phyloP scores from a whole-genome alignment of 2,113 vertebrate genomes.

The Microtus richardsoni region DNA sequence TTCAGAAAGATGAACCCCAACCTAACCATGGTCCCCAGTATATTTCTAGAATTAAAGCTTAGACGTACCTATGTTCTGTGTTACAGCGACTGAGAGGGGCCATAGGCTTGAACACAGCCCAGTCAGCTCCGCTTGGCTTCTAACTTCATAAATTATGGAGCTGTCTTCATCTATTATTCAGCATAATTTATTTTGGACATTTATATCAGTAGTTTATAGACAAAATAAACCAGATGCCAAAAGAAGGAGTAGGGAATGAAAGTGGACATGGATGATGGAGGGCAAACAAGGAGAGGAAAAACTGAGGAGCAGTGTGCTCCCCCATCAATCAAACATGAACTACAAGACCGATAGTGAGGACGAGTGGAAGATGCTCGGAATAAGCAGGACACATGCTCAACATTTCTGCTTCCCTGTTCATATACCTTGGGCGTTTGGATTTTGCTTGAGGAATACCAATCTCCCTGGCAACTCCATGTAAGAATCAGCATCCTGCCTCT shows the following conservation, averaged over 20 bases:
- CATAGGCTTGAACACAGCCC: not conserved
- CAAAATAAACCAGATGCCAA: constrained; percentile 70
- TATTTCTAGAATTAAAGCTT: not conserved
- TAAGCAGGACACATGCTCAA: constrained; percentile 26
- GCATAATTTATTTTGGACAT: constrained; percentile 87
- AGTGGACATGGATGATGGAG: constrained; percentile 27
- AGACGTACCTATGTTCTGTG: not conserved
- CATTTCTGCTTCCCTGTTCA: rapidly evolving
- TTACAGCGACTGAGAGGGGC: not conserved
- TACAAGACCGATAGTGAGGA: constrained; percentile 56
- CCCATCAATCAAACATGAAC: constrained; percentile 73
- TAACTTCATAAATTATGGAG: constrained; percentile 85
- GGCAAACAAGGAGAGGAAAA: not conserved
- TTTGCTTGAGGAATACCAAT: not conserved
- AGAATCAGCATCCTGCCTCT: not conserved
- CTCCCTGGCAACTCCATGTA: not conserved
- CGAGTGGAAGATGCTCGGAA: constrained; percentile 63
- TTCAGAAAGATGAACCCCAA: not conserved
- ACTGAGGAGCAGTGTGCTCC: not conserved
- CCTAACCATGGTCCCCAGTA: rapidly evolving
- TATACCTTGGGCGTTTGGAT: not conserved
- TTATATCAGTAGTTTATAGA: constrained; percentile 85
- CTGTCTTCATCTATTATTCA: constrained; percentile 87
- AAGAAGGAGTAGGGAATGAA: constrained; percentile 62
- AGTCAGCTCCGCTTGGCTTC: constrained; percentile 59